Evolutionary conservation across 2,888 invertebrate genomes (phyloP).

Genomic region (Polyommatus iphigenia): DNA sequence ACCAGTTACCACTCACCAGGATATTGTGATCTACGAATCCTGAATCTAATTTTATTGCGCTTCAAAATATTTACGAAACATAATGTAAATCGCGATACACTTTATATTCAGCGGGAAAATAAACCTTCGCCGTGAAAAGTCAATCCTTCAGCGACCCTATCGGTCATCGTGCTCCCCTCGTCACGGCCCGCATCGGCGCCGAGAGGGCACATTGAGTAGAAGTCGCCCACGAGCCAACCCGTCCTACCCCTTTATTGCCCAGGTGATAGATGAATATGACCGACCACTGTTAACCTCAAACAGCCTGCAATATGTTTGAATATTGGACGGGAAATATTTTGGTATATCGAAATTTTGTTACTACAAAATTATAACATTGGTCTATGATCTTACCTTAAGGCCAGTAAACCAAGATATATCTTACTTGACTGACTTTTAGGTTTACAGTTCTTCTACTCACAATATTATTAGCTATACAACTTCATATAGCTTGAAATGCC

Average conservation of each 20-base stretch:
- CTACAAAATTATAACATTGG: not conserved
- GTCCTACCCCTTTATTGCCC: constrained; percentile 70
- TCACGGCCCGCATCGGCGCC: constrained; percentile 62
- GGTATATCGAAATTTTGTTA: not conserved
- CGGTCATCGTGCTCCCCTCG: constrained; percentile 60
- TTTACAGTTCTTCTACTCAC: not conserved
- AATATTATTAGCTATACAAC: not conserved
- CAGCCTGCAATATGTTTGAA: constrained; percentile 28
- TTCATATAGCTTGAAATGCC: too few relatives aligned
- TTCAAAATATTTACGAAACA: constrained; percentile 6
- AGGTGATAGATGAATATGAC: constrained; percentile 70
- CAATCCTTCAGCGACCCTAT: constrained; percentile 52
- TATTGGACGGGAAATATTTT: not conserved
- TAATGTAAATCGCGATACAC: not conserved
- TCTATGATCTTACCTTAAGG: too few relatives aligned
- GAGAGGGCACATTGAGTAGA: constrained; percentile 65
- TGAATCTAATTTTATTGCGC: not conserved
- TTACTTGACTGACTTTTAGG: too few relatives aligned
- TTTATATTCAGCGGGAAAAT: constrained; percentile 15
- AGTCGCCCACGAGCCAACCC: constrained; percentile 61
- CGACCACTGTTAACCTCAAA: constrained; percentile 46
- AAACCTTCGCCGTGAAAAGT: constrained; percentile 44
- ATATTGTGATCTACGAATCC: not conserved
- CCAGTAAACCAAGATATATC: too few relatives aligned
- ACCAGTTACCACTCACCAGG: too few relatives aligned